A percentile compares a stretch with the other conserved stretches of the same genome.
These are phyloP conservation scores for Drosophila leontia DNA, from an alignment of 1,140 invertebrate species.

Conservation along the genomic window DNA sequence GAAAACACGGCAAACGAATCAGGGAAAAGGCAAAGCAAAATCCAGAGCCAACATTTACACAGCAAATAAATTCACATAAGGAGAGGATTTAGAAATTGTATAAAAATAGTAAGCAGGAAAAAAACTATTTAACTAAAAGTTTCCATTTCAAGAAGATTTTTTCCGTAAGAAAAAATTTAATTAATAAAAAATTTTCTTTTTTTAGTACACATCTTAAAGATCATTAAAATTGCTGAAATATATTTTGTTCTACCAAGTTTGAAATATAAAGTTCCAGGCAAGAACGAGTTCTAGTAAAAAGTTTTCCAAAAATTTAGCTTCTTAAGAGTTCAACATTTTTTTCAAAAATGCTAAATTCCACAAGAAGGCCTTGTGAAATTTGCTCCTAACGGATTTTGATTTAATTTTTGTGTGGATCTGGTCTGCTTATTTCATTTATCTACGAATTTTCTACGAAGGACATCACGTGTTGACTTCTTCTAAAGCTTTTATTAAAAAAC, in stretches of 20 bases:
- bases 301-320: too few species aligned
- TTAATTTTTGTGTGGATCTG: background rate
- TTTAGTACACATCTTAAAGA: too few species aligned
- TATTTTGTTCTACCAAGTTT: background rate
- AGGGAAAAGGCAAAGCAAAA: slow-evolving; percentile 28
- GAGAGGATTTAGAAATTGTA: background rate
- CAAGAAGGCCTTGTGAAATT: too few species aligned
- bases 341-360: background rate
- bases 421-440: background rate
- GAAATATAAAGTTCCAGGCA: too few species aligned
- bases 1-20: slow-evolving; percentile 35
- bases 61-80: background rate
- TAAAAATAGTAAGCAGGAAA: background rate
- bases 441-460: background rate
- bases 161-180: too few species aligned
- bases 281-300: too few species aligned
- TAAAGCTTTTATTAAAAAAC: background rate
- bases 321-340: background rate
- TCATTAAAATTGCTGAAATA: background rate
- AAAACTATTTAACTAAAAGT: background rate
- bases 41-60: slow-evolving; percentile 17
- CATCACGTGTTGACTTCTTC: background rate
- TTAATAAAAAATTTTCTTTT: too few species aligned
- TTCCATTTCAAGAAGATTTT: too few species aligned
- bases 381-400: background rate